Conservation (phyloP, 2,797 vertebrate species). For the Coracias cyanogaster region DNA sequence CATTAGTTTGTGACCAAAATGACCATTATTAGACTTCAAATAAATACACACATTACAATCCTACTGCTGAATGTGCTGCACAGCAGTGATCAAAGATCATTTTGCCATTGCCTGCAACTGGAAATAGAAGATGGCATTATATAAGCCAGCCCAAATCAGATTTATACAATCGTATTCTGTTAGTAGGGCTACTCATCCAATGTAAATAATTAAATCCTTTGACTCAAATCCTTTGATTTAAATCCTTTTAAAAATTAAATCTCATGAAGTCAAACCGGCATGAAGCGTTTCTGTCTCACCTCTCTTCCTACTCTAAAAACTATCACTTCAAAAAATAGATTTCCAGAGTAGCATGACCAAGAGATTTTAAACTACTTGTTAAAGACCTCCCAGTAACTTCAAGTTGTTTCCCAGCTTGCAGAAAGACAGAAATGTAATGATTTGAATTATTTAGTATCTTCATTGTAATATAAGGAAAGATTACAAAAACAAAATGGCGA, state of each 20-base stretch:
- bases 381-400: neutral
- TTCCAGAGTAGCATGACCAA: neutral
- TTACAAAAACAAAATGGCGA: neutral
- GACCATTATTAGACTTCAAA: neutral
- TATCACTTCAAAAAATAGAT: neutral
- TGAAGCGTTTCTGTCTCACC: neutral
- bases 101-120: neutral
- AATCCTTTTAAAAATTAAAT: conserved; percentile 22
- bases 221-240: conserved; percentile 13
- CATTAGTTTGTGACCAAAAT: neutral
- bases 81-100: neutral
- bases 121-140: neutral
- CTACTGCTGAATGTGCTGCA: neutral
- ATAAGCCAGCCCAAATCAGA: neutral
- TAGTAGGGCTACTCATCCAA: neutral
- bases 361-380: neutral
- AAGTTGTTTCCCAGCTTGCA: neutral
- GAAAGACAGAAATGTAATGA: neutral
- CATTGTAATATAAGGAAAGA: neutral
- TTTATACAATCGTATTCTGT: neutral
- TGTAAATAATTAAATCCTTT: conserved; percentile 11
- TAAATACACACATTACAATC: neutral
- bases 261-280: neutral
- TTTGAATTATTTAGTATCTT: neutral
- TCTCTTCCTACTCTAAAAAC: neutral